These are phyloP conservation scores for Megaustenia siamemsis DNA, from an alignment of 2,888 invertebrate species.

Conservation along the genomic window DNA sequence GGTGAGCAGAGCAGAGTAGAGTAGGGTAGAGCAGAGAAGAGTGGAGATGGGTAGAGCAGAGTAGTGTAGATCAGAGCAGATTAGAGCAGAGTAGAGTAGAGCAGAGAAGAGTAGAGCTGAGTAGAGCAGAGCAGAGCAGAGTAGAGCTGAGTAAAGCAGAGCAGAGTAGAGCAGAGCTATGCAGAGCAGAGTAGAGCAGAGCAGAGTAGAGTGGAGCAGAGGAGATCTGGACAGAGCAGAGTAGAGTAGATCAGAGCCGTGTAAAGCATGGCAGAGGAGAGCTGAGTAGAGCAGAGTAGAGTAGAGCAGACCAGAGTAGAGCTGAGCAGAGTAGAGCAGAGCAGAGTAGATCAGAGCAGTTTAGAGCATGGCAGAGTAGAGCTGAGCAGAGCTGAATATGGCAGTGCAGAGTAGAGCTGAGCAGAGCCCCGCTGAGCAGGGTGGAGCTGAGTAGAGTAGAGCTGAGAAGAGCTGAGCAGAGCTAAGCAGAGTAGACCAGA, in stretches of 20 bases:
- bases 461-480: not conserved
- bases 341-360: too few species aligned
- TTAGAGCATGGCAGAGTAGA: too few species aligned
- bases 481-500: not conserved
- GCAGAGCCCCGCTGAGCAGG: not conserved
- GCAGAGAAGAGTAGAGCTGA: too few species aligned
- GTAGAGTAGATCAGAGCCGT: too few species aligned
- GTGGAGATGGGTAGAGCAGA: not conserved
- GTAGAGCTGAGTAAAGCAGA: conserved; percentile 10
- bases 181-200: conserved; percentile 24
- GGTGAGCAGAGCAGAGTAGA: too few species aligned
- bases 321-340: too few species aligned
- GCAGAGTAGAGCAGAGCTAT: conserved; percentile 12
- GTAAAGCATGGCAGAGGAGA: too few species aligned
- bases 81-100: not conserved
- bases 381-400: not conserved
- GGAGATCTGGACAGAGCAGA: too few species aligned
- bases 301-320: too few species aligned
- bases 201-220: conserved; percentile 9
- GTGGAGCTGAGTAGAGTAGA: conserved; percentile 4
- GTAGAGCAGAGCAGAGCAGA: not conserved
- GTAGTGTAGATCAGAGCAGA: conserved; percentile 21
- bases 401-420: not conserved
- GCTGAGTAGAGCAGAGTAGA: conserved; percentile 11
- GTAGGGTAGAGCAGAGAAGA: not conserved